A percentile compares a stretch with the other conserved stretches of the same genome.
Evolutionary conservation across 2,888 invertebrate genomes (phyloP).

Genomic region (Ichneumoninae sp.): DNA sequence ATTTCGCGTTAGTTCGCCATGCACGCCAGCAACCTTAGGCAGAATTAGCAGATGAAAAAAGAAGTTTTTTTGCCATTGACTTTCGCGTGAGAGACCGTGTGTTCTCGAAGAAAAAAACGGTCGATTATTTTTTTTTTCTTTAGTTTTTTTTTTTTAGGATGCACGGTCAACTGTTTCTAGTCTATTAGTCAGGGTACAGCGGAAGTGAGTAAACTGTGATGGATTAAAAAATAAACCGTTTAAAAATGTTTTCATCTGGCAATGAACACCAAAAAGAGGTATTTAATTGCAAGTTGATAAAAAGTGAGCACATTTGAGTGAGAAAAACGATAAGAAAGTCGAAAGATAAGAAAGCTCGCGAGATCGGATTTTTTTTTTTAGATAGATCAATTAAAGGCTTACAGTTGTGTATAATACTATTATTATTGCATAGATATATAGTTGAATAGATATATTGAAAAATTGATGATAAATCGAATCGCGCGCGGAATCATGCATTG

Average conservation of each 20-base stretch:
- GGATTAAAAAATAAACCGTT: conserved; percentile 43
- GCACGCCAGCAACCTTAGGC: conserved; percentile 9
- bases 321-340: conserved; percentile 11
- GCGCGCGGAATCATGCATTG: conserved; percentile 26
- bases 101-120: conserved; percentile 2
- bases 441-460: conserved; percentile 42
- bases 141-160: not conserved
- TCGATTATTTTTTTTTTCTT: not conserved
- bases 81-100: not conserved
- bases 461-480: conserved; percentile 27
- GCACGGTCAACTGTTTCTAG: conserved; percentile 50
- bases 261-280: conserved; percentile 9
- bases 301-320: conserved; percentile 23
- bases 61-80: not conserved
- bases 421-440: conserved; percentile 52
- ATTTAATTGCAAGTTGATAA: conserved; percentile 1
- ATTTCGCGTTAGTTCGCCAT: conserved; percentile 49
- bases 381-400: conserved; percentile 51
- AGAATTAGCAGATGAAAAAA: conserved; percentile 21
- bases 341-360: conserved; percentile 13
- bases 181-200: conserved; percentile 58
- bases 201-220: conserved; percentile 64
- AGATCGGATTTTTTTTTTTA: conserved; percentile 53
- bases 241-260: not conserved
- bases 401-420: conserved; percentile 57